A percentile compares a stretch with the other conserved stretches of the same genome.
These are phyloP conservation scores for Plumapathes pennacea DNA, from an alignment of 92 coral and sea anemone genomes.

Conservation along the genomic window DNA sequence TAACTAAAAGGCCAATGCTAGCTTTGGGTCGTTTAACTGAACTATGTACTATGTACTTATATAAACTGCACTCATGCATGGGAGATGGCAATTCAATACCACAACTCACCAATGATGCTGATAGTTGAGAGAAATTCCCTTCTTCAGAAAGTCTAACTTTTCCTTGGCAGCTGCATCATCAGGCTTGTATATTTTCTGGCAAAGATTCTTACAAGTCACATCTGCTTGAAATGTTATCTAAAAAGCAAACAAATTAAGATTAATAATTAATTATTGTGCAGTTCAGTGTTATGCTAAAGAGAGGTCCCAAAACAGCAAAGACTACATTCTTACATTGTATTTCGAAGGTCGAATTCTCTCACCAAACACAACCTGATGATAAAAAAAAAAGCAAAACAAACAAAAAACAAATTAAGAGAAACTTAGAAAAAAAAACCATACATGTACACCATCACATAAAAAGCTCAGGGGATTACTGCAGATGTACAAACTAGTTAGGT, in stretches of 20 bases:
- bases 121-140: slow-evolving; percentile 87
- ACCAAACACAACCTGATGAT: slow-evolving; percentile 95
- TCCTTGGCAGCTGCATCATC: slow-evolving; percentile 43
- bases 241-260: background rate
- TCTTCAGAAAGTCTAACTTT: slow-evolving; percentile 79
- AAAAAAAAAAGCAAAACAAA: background rate
- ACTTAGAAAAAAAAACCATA: background rate
- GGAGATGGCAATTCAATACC: no score
- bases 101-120: slow-evolving; percentile 98
- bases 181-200: slow-evolving; percentile 57
- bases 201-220: slow-evolving; percentile 30
- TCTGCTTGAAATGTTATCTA: slow-evolving; percentile 57
- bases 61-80: no score
- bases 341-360: slow-evolving; percentile 84
- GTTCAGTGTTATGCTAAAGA: background rate
- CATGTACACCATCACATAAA: background rate
- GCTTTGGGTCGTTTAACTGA: no score
- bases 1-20: no score
- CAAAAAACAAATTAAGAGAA: background rate
- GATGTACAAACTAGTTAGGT: no score
- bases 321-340: slow-evolving; percentile 77
- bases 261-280: background rate
- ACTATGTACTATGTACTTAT: no score
- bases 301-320: background rate
- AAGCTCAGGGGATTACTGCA: no score